phyloP scores from a whole-genome alignment of 2,797 vertebrate genomes.

The Tenualosa ilisha region DNA sequence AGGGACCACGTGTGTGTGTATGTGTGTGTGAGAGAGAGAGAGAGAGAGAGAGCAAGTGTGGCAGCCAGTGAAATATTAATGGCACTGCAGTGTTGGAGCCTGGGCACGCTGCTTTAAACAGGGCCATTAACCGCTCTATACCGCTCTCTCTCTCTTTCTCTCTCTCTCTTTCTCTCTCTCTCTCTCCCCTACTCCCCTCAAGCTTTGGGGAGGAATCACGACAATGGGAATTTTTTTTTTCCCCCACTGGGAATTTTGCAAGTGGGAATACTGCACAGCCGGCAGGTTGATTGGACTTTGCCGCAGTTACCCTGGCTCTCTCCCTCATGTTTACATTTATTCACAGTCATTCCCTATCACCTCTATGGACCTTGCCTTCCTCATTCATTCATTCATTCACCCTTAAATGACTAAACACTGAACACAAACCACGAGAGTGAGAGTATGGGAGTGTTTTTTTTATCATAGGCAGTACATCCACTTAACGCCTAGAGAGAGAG shows the following conservation, averaged over 20 bases:
- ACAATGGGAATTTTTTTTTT: background rate
- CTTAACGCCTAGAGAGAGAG: background rate
- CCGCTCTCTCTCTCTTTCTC: background rate
- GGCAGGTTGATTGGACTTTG: conserved; percentile 10
- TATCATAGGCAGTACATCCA: background rate
- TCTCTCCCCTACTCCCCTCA: background rate
- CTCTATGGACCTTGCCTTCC: background rate
- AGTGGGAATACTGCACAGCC: background rate
- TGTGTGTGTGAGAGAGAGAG: background rate
- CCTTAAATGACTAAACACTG: background rate
- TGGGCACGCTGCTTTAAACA: conserved; percentile 14
- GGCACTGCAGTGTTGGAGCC: conserved; percentile 25
- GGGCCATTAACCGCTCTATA: conserved; percentile 9
- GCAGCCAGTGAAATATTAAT: conserved; percentile 36
- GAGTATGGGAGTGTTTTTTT: background rate
- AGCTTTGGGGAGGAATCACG: background rate
- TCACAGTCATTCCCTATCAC: background rate
- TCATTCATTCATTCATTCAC: background rate
- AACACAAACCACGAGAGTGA: background rate
- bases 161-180: conserved; percentile 2
- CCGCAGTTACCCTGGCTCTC: background rate
- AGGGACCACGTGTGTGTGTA: background rate
- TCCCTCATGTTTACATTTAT: background rate
- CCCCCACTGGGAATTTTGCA: background rate
- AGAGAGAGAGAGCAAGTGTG: conserved; percentile 2